phyloP scores from a whole-genome alignment of 2,113 vertebrate genomes.

The Vulpes lagopus region DNA sequence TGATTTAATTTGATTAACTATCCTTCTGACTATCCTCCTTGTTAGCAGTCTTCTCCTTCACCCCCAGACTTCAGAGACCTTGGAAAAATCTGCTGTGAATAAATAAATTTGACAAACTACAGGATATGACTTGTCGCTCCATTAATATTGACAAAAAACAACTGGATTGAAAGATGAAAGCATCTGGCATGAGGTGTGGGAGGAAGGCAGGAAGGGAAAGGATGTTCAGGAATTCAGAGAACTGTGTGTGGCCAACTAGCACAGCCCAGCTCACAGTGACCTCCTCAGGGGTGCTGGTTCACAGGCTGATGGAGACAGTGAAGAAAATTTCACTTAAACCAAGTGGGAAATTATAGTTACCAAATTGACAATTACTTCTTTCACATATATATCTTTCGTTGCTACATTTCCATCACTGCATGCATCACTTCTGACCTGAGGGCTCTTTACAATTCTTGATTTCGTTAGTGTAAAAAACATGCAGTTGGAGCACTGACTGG shows the following conservation, averaged over 20 bases:
- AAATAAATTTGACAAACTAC: background rate
- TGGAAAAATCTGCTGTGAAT: slow-evolving; percentile 27
- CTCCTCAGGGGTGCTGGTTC: background rate
- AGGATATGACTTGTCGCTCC: background rate
- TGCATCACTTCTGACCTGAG: slow-evolving; percentile 69
- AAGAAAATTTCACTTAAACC: slow-evolving; percentile 74
- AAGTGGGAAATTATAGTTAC: slow-evolving; percentile 68
- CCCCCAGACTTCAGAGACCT: background rate
- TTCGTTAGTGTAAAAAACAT: slow-evolving; percentile 52
- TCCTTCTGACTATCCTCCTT: background rate
- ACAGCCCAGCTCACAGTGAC: background rate
- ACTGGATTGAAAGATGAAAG: background rate
- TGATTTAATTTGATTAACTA: background rate
- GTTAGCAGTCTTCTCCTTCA: background rate
- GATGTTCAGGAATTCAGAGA: background rate
- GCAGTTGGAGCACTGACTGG: background rate
- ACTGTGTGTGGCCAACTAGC: background rate
- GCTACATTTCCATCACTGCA: background rate
- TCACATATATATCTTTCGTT: slow-evolving; percentile 38
- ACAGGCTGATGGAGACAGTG: slow-evolving; percentile 18
- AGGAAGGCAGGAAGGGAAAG: background rate
- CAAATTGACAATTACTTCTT: slow-evolving; percentile 73
- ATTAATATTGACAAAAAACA: slow-evolving; percentile 5
- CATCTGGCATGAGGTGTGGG: background rate
- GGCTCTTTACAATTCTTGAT: slow-evolving; percentile 65